Evolutionary conservation across 2,113 vertebrate genomes (phyloP), one percentile per base, ranked within the genome.

Genomic region (Cephalopholis sonnerati): DNA sequence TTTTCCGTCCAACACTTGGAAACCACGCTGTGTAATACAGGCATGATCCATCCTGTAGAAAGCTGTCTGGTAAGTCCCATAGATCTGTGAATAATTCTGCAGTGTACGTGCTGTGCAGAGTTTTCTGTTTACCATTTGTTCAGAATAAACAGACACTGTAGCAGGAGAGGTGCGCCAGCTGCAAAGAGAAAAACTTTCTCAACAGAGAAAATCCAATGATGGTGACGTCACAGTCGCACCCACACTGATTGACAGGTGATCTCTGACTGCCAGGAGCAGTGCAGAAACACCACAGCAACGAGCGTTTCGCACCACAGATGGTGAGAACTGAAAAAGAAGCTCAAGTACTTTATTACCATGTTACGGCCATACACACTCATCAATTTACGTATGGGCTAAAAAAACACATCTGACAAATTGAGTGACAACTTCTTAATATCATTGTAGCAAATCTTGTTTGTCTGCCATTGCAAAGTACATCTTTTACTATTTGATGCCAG

Each of bases 261-360:
- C 77, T 84, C 64, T 63, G 79, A 59, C 80, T 61, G 84, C 77
- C 64, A 69, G 53, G 55, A 77, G 76, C 76, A 32, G 63, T 9
- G 64, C 74, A 69, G 81, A 72, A 77, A 84, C 81, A 69, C 81
- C 27, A 41, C 83, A 54, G 82, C 79, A 63, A 39, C 36, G 76
- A 83, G 18, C 16, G 61, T 74, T 89, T 91, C 87, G n/a, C 86
- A 86, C 74, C 87, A 66, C 91, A 93, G 90, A 93, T 93, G 90
- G 90, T 83, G 88, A 59, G 75, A 83, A 77, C 36, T 68, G 51
- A 75, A 71, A 54, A 79, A 64, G 48, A 25, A 62, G 24, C 74
- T 61, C 64, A 58, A 41, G 32, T 81, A 80, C 65, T 84, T 61
- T 22, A 55, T 80, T 62, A 76, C 32, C 53, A 64, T 7, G 7